phyloP scores from a whole-genome alignment of 2,113 vertebrate species.

The Eolophus roseicapilla region DNA sequence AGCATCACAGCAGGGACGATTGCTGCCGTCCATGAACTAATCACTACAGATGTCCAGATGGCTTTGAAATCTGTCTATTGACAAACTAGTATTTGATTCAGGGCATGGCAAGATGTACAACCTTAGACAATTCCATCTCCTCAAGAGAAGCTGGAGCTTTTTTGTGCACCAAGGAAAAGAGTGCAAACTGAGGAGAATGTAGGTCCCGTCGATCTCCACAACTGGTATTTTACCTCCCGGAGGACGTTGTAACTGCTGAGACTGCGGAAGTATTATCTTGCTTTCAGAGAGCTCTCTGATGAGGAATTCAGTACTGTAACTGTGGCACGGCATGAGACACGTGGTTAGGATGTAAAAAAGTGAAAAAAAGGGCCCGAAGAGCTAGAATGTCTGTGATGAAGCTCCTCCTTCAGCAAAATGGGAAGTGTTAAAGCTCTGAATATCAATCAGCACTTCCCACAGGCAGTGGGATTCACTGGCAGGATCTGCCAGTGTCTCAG shows the following conservation, averaged over 20 bases:
- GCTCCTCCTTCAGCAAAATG: slow-evolving; percentile 61
- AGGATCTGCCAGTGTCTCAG: slow-evolving; percentile 32
- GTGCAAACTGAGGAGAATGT: background rate
- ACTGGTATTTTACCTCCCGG: background rate
- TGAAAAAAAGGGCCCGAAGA: slow-evolving; percentile 50
- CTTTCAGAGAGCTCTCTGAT: slow-evolving; percentile 54
- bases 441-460: slow-evolving; percentile 67
- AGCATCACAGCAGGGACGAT: accelerated
- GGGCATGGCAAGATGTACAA: background rate
- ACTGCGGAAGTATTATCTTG: background rate
- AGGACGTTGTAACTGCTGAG: slow-evolving; percentile 30
- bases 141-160: background rate
- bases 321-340: slow-evolving; percentile 27
- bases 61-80: background rate
- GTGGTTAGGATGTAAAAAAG: slow-evolving; percentile 55
- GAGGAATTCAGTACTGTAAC: slow-evolving; percentile 55
- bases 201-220: background rate
- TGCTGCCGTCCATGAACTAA: background rate
- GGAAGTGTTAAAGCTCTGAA: slow-evolving; percentile 65
- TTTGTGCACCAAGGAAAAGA: background rate
- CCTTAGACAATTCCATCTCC: background rate
- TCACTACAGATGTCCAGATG: background rate
- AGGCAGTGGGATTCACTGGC: slow-evolving; percentile 56
- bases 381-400: slow-evolving; percentile 47
- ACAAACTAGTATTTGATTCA: background rate